These are phyloP conservation scores for Rotaria sp. DNA, from an alignment of 2,888 invertebrate genomes.

Conservation along the genomic window DNA sequence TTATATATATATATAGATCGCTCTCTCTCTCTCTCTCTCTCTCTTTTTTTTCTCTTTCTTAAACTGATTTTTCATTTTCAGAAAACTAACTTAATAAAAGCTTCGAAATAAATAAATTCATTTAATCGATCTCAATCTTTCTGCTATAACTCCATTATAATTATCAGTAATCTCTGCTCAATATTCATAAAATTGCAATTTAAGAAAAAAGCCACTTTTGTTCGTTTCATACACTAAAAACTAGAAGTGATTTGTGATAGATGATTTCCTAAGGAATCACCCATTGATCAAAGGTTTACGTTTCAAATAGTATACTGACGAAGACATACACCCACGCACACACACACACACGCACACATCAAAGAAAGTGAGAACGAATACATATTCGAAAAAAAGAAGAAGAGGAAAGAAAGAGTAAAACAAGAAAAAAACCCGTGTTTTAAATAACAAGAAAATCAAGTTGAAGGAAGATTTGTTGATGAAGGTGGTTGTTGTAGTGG, in stretches of 20 bases:
- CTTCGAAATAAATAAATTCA: too few species aligned
- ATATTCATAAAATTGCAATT: background rate
- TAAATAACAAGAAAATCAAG: conserved; percentile 5
- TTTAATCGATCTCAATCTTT: background rate
- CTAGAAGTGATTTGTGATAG: background rate
- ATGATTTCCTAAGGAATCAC: background rate
- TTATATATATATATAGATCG: too few species aligned
- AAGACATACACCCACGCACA: background rate
- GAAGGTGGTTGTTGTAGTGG: background rate
- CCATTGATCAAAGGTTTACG: conserved; percentile 12
- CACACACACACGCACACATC: background rate
- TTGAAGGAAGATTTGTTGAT: background rate
- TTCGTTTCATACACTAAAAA: background rate
- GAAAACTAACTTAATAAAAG: too few species aligned
- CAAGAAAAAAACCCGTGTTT: background rate
- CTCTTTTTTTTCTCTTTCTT: too few species aligned
- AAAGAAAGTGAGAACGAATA: background rate
- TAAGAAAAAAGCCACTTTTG: background rate
- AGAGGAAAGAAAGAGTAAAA: background rate
- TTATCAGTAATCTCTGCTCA: background rate
- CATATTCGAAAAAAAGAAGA: background rate
- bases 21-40: too few species aligned
- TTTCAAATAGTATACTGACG: conserved; percentile 8
- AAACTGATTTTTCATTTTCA: too few species aligned
- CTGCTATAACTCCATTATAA: background rate